Base-by-base conservation (phyloP, 2,888 invertebrate genomes). In the Heterodera filipjevi region DNA sequence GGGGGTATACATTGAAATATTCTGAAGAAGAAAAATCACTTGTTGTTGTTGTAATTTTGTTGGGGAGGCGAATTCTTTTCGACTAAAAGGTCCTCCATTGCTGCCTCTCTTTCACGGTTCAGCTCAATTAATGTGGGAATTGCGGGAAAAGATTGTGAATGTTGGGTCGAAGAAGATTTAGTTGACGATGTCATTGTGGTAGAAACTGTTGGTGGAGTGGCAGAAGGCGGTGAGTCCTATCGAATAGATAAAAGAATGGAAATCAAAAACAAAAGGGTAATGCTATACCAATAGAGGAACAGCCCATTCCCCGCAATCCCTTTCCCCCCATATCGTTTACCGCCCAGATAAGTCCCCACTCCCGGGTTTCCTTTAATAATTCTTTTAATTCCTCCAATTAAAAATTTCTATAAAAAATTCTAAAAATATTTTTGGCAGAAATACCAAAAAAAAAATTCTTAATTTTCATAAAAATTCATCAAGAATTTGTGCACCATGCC, bases 181-280 rank as follows among this genome's bases (percentile, higher is more conserved):
- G 68, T 33, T 33, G 68, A 35, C 14, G 68, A 35, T 35, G 33
- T 22, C 68, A 8, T 1, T 33, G 68, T 5, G 16, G 3, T 27
- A 2, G 32, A 22, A 19, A 22, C 19, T 35, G 68, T 22, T 16
- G 32, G 68, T 22, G 68, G 35, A 68, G 32, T 33, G 33, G 68
- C 68, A 19, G 19, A 5, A 19, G 32, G 1, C 32, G 33, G 19
- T 12, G 68, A 22, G 8, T 19, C 30, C n/a, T n/a, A 22, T 3
- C 1, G 22, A 44, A 73, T n/a, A 22, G 3, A 10, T 35, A 2
- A 22, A 35, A 72, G 30, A 39, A 44, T 32, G 32, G 22, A 14
- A 71, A 71, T 12, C 39, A n/a, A n/a, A 33, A 33, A 14, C 16
- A 71, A 71, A 71, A 71, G 46, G n/a, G n/a, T n/a, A n/a, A n/a